A percentile compares a stretch with the other conserved stretches of the same genome.
These are phyloP conservation scores for Siniperca undulata DNA, from an alignment of 2,797 vertebrate species.

Conservation along the genomic window DNA sequence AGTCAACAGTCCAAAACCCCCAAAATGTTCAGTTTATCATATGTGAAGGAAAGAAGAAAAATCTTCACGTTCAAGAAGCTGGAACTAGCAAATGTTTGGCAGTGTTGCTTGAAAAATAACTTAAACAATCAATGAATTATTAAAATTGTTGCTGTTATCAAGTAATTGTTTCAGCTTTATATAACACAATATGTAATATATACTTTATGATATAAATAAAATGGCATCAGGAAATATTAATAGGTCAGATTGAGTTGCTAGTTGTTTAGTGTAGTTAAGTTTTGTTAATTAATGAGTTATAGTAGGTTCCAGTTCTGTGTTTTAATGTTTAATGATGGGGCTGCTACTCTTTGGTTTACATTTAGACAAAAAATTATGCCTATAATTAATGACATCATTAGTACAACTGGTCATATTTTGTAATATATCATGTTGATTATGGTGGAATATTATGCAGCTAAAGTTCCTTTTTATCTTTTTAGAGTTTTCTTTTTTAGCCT, in stretches of 20 bases:
- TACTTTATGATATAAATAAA: background rate
- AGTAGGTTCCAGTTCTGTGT: conserved; percentile 17
- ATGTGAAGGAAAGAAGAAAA: background rate
- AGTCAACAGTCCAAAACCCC: background rate
- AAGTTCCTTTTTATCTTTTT: conserved; percentile 3
- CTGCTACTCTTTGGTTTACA: conserved; percentile 34
- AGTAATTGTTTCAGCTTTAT: background rate
- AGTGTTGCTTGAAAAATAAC: background rate
- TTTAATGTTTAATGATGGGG: conserved; percentile 39
- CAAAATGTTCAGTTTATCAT: background rate
- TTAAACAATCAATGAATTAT: background rate
- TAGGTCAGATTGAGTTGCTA: conserved; percentile 1
- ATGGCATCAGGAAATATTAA: background rate
- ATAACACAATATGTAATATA: background rate
- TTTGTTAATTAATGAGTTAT: conserved; percentile 33
- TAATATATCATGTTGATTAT: conserved; percentile 32
- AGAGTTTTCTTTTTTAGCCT: conserved; percentile 28
- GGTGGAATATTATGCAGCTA: conserved; percentile 14
- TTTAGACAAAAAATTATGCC: conserved; percentile 29
- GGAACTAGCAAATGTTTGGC: background rate
- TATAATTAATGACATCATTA: conserved; percentile 51
- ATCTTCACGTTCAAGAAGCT: background rate
- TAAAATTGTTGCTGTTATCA: background rate
- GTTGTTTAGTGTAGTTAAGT: conserved; percentile 10
- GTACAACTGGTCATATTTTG: conserved; percentile 15